Conservation (phyloP, 2,888 invertebrate species). For the Idaea aversata region DNA sequence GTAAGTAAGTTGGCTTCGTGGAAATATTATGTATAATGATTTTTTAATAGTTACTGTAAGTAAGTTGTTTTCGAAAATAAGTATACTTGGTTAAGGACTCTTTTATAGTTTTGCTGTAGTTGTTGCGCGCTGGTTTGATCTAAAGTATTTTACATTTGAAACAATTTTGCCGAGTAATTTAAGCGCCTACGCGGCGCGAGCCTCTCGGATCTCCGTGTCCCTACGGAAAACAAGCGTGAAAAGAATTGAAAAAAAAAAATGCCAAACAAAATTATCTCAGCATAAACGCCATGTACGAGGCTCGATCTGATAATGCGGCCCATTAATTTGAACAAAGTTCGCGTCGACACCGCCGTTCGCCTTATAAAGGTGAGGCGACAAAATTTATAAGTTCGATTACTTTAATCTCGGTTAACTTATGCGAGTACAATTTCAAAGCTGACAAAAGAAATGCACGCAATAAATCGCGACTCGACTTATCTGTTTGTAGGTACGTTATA, state of each 20-base stretch:
- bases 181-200: slow-evolving; percentile 36
- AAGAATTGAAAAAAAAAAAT: slow-evolving; percentile 59
- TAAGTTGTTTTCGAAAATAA: neutral
- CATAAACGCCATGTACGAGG: slow-evolving; percentile 79
- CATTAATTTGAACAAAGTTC: slow-evolving; percentile 80
- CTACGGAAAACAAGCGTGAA: slow-evolving; percentile 47
- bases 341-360: slow-evolving; percentile 76
- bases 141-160: neutral
- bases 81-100: neutral
- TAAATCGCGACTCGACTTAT: slow-evolving; percentile 72
- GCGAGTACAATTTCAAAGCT: slow-evolving; percentile 81
- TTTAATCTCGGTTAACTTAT: slow-evolving; percentile 81
- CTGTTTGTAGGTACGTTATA: slow-evolving; percentile 74
- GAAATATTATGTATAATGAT: neutral
- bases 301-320: slow-evolving; percentile 77
- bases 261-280: slow-evolving; percentile 75
- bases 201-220: slow-evolving; percentile 29
- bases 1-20: slow-evolving; percentile 21
- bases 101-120: neutral
- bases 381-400: slow-evolving; percentile 81
- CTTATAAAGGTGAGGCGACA: slow-evolving; percentile 80
- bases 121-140: neutral
- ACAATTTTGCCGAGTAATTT: slow-evolving; percentile 23
- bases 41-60: neutral
- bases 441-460: slow-evolving; percentile 81